phyloP scores from a whole-genome alignment of 2,888 invertebrate genomes.

The Lottia gigantea region DNA sequence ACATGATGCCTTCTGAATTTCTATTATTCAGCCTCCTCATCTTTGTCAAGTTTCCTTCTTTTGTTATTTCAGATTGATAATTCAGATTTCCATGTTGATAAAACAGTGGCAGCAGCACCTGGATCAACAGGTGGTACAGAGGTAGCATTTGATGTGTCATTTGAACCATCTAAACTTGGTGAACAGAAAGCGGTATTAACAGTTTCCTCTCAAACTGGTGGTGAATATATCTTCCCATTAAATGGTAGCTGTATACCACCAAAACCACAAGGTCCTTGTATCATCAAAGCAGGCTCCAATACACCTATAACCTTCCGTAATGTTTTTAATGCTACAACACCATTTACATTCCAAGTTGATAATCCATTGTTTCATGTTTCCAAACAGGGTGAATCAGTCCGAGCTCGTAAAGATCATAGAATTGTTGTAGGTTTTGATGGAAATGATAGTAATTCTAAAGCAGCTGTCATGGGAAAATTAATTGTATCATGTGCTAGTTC shows the following conservation, averaged over 20 bases:
- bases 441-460: conserved; percentile 61
- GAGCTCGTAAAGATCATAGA: conserved; percentile 66
- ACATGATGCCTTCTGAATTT: too few relatives aligned
- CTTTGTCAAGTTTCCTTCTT: not conserved
- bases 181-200: conserved; percentile 62
- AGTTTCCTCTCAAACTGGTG: conserved; percentile 61
- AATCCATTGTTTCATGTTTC: conserved; percentile 69
- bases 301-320: conserved; percentile 70
- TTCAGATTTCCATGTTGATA: conserved; percentile 67
- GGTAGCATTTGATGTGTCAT: conserved; percentile 65
- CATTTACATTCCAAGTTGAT: conserved; percentile 69
- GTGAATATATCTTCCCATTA: conserved; percentile 69
- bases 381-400: conserved; percentile 66
- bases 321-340: conserved; percentile 67
- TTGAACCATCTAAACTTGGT: conserved; percentile 67
- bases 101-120: conserved; percentile 66
- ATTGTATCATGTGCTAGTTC: conserved; percentile 65
- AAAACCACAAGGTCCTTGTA: conserved; percentile 71
- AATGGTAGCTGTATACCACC: conserved; percentile 70
- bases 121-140: conserved; percentile 67
- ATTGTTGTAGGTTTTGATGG: conserved; percentile 68
- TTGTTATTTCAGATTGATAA: conserved; percentile 60
- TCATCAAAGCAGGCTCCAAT: conserved; percentile 66
- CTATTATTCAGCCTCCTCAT: too few relatives aligned
- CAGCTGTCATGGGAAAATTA: conserved; percentile 67